Evolutionary conservation across 2,888 invertebrate genomes (phyloP).

Genomic region (Mongoloraphidia duomilia): DNA sequence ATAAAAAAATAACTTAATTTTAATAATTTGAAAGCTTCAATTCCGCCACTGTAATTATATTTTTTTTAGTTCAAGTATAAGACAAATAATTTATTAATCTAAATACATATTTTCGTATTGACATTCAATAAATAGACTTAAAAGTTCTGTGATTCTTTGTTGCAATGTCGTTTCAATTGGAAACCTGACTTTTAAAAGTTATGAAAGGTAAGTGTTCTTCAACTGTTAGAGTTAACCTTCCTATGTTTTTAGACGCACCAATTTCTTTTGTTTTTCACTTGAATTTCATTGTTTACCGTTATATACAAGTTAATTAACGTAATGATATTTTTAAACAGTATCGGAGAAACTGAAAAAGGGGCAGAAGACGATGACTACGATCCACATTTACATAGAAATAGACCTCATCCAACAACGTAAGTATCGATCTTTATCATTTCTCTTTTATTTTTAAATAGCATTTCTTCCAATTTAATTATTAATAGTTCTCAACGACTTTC

Average conservation of each 20-base stretch:
- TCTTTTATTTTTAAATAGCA: neutral
- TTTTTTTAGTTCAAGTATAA: too few species aligned
- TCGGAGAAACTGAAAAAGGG: conserved; percentile 10
- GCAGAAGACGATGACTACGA: conserved; percentile 36
- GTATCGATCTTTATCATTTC: conserved; percentile 19
- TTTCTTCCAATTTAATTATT: too few species aligned
- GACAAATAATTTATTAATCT: too few species aligned
- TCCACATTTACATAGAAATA: conserved; percentile 51
- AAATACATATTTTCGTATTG: too few species aligned
- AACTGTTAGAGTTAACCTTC: neutral
- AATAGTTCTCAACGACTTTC: too few species aligned
- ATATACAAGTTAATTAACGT: neutral
- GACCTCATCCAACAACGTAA: conserved; percentile 59
- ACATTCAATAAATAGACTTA: too few species aligned
- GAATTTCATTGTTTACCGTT: neutral
- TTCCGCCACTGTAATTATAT: too few species aligned
- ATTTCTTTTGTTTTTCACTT: neutral
- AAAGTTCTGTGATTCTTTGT: too few species aligned
- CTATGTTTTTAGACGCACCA: neutral
- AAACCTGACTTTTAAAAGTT: too few species aligned
- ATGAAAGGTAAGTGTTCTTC: neutral
- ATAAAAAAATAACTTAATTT: too few species aligned
- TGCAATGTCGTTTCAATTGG: too few species aligned
- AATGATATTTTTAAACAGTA: neutral
- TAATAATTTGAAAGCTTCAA: too few species aligned